Base-by-base conservation (phyloP, 2,888 invertebrate species). In the Amblyteles armatorius region DNA sequence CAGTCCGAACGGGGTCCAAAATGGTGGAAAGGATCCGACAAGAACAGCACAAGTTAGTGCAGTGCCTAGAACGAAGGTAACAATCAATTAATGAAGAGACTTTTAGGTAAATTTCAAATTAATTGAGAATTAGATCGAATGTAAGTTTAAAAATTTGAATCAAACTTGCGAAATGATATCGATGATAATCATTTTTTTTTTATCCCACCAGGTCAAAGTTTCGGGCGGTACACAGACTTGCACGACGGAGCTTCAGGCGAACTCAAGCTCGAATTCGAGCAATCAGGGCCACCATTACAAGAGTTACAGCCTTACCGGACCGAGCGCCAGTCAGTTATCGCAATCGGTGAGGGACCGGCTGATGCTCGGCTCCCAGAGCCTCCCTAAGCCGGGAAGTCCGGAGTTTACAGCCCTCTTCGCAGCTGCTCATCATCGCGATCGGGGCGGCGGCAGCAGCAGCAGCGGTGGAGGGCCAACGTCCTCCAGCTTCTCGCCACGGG, bases 201-300 rank as follows among this genome's bases (percentile, higher is more conserved):
- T 29, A 0, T 33, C 52, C 44, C 16, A 22, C 63, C 29, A 95
- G 94, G 94, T 98, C 48, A 98, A 98, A 94, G 97, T 98, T 36
- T 97, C 98, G 6, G 98, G 98, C 16, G 98, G 98, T 40, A 98
- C 98, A 0, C 98, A 98, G 94, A 98, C 98, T 6, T 97, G 97
- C 90, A 97, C 96, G 50, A 96, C 96, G 90, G 97, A 97, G 91
- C 94, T 97, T 52, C 96, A 96, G 93, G 96, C 93, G 0, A 93
- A 92, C 87, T 90, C 91, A 36, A 87, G 88, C 6, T 90, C 92
- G 3, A 79, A 80, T 36, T 74, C 81, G 48, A 33, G 68, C 22
- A 92, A 86, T 79, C 93, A 93, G 82, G 97, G 96, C 82, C 96
- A 96, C 79, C 97, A 97, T 88, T 97, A 97, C 90, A 97, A 98